A percentile compares a stretch with the other conserved stretches of the same genome.
phyloP scores from a whole-genome alignment of 2,888 invertebrate species.

The Gastracanthus pulcherrimus region DNA sequence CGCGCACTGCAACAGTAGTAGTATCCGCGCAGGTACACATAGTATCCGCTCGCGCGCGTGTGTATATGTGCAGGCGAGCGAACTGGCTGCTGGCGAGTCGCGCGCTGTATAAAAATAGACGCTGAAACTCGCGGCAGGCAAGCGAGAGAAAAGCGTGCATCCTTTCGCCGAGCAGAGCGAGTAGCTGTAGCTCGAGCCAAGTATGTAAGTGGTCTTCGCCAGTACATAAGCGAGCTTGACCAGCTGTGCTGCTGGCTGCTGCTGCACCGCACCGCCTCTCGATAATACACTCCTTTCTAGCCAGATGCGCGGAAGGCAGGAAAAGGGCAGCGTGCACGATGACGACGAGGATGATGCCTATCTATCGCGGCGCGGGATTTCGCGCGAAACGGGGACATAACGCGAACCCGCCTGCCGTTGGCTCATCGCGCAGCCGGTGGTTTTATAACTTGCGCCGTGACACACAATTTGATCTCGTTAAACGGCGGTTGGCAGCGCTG shows the following conservation, averaged over 20 bases:
- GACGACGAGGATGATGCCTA: neutral
- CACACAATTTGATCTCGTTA: constrained; percentile 43
- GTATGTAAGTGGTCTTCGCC: constrained; percentile 70
- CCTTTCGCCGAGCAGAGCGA: constrained; percentile 63
- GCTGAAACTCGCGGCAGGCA: constrained; percentile 57
- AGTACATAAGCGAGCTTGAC: constrained; percentile 37
- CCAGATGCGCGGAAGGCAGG: neutral
- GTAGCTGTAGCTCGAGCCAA: constrained; percentile 59
- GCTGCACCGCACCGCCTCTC: neutral
- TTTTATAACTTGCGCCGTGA: constrained; percentile 26
- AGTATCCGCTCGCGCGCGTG: too few species aligned
- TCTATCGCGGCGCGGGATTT: neutral
- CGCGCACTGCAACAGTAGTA: constrained; percentile 67
- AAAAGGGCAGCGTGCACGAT: neutral
- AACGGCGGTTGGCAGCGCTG: neutral
- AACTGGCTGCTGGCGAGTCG: constrained; percentile 50
- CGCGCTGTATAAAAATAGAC: constrained; percentile 67
- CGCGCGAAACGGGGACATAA: neutral
- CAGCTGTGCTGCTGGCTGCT: constrained; percentile 10
- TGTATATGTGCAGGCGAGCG: constrained; percentile 18
- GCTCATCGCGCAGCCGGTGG: neutral
- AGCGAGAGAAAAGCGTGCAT: constrained; percentile 59
- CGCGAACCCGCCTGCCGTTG: too few species aligned
- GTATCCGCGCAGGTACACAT: too few species aligned
- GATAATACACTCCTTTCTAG: neutral